Percentiles rank a stretch among this genome's conserved stretches.
These are phyloP conservation scores for Autographa pulchrina DNA, from an alignment of 2,888 invertebrate species.

Conservation along the genomic window DNA sequence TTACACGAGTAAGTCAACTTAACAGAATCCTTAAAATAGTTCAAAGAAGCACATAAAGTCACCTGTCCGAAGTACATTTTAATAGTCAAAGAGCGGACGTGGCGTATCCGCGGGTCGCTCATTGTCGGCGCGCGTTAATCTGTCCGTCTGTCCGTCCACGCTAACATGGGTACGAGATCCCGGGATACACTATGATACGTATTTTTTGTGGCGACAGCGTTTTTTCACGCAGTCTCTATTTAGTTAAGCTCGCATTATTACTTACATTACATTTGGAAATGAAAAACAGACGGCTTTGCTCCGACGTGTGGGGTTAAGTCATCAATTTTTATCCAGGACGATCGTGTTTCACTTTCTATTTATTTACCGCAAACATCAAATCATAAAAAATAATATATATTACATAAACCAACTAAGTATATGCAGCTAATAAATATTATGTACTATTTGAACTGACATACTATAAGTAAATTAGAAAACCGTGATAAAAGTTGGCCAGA, in stretches of 20 bases:
- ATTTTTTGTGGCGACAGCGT: constrained; percentile 59
- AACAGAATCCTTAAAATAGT: constrained; percentile 14
- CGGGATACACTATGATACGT: constrained; percentile 57
- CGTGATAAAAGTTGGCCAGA: no score
- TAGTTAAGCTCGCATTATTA: constrained; percentile 47
- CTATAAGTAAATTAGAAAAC: no score
- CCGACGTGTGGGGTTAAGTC: constrained; percentile 35
- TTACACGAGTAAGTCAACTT: background rate
- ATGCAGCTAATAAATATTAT: no score
- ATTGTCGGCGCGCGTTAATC: constrained; percentile 73
- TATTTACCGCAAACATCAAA: background rate
- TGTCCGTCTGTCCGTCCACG: constrained; percentile 71
- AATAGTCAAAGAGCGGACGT: constrained; percentile 56
- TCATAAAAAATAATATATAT: no score
- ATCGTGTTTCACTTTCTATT: constrained; percentile 25
- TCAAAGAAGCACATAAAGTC: constrained; percentile 38
- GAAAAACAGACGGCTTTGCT: constrained; percentile 23
- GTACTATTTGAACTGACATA: no score
- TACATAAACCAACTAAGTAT: no score
- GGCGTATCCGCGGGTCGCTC: constrained; percentile 48
- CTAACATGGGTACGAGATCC: constrained; percentile 64
- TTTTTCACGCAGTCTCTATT: constrained; percentile 51
- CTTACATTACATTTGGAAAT: constrained; percentile 45
- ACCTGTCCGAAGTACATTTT: constrained; percentile 44
- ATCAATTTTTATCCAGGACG: constrained; percentile 39